Base-by-base conservation (phyloP, 2,888 invertebrate genomes). In the Entomobrya proxima region DNA sequence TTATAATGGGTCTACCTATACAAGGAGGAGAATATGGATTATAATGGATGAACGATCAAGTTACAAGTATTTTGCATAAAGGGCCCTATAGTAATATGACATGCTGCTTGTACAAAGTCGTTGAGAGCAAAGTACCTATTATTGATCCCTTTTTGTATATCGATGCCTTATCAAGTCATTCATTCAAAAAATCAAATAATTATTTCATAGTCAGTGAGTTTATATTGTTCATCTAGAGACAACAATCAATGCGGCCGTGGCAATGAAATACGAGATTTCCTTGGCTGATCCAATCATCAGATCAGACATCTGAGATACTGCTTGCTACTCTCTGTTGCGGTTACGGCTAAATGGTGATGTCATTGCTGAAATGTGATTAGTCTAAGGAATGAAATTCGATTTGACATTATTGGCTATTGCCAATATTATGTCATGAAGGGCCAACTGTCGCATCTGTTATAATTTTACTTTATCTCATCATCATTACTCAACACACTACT, bases 241-340 rank as follows among this genome's bases (percentile, higher is more conserved):
- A n/a, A 40, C 13, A 61, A 50, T 64, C 18, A 64, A 67, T 50
- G 79, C 69, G 83, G 21, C 83, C 83, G 27, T 84, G 83, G 55
- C 83, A 84, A 77, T 82, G 82, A 82, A 82, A 75, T 58, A 82
- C 75, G 82, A 82, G 82, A 82, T 82, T 82, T 81, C 80, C 80
- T 81, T 82, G 82, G 82, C 6, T 44, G 75, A 74, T 74, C 77
- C 83, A 77, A 84, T 74, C 77, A 55, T n/a, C 18, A 55, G 6
- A 18, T 13, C 77, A 50, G 11, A 27, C 52, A 64, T 82, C 9
- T 61, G n/a, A n/a, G n/a, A n/a, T n/a, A n/a, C n/a, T n/a, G n/a
- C n/a, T n/a, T n/a, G 52, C 55, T 52, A 32, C 18, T 32, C 11
- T 67, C 40, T n/a, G n/a, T 67, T 37, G 67, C 67, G 13, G 44